Base-by-base conservation (phyloP, 2,888 invertebrate species). In the Ommatoiulus sabulosus region DNA sequence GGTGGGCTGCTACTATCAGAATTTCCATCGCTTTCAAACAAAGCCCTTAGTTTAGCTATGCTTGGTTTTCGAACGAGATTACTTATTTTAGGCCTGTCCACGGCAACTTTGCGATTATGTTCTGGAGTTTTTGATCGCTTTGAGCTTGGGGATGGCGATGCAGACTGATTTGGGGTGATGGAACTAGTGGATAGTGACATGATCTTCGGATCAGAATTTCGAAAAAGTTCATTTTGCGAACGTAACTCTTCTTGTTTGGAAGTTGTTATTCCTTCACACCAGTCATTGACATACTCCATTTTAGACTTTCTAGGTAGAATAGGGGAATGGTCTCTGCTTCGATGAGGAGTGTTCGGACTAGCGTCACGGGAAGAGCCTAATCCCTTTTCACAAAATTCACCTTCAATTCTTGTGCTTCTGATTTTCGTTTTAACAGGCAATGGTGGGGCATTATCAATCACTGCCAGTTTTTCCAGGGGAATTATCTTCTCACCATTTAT, bases 41-140 rank as follows among this genome's bases (percentile, higher is more conserved):
- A 90, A 4, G 92, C 92, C 90, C 91, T 91, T n/a, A 92, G 90
- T 87, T 92, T 92, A 1, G 92, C 91, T 44, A 92, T 92, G 89
- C 92, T 91, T 7, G 92, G 92, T 86, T 91, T 92, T 6, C 92
- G 91, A 35, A 91, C 88, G 43, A 91, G 87, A 35, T 46, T 84
- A 46, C 20, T 84, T 24, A 88, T 63, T 17, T 72, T 87, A 2
- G 88, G 84, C 24, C 84, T 88, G n/a, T 52, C 88, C 44, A 43
- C 20, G 0, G 72, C 57, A 63, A 20, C 43, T 63, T 87, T 87
- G 24, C 63, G 57, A 87, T 84, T 44, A 12, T 46, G 20, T n/a
- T 46, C 44, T 44, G 80, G 44, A n/a, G 84, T 24, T n/a, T 57
- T 87, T 8, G 87, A 57, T 1, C 87, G 72, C 44, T 43, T 87